Conservation (phyloP, 1,140 invertebrate species). For the Neomicropteryx cornuta region DNA sequence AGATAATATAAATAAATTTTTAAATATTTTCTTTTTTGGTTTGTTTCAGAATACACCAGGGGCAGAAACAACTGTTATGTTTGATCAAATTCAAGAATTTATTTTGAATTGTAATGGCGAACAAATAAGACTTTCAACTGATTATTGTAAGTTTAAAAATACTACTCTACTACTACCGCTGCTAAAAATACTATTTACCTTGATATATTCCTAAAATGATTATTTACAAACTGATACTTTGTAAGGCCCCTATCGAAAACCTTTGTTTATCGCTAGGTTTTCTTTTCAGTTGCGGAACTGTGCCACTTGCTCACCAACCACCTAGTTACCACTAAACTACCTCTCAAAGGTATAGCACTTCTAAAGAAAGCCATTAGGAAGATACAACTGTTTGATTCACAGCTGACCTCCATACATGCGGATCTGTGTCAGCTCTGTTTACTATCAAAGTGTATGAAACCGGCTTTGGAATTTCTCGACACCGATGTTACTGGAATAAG, state of each 20-base stretch:
- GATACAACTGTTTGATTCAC: slow-evolving; percentile 75
- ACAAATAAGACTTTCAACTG: slow-evolving; percentile 74
- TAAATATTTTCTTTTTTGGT: no score
- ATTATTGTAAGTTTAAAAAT: slow-evolving; percentile 72
- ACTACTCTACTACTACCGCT: no score
- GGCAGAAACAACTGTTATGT: slow-evolving; percentile 40
- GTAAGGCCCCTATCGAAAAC: no score
- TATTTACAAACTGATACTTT: no score
- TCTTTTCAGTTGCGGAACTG: slow-evolving; percentile 72
- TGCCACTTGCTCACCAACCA: slow-evolving; percentile 74
- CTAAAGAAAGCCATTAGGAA: slow-evolving; percentile 78
- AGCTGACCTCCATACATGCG: slow-evolving; percentile 87
- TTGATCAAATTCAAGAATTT: slow-evolving; percentile 69
- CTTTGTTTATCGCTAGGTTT: no score
- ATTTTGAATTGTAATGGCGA: slow-evolving; percentile 75
- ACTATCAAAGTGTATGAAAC: slow-evolving; percentile 83
- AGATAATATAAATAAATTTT: no score
- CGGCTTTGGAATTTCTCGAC: slow-evolving; percentile 80
- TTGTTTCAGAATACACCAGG: slow-evolving; percentile 28
- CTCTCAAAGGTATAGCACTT: slow-evolving; percentile 75
- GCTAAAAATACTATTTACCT: no score
- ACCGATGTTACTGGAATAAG: slow-evolving; percentile 87
- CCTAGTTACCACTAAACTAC: slow-evolving; percentile 63
- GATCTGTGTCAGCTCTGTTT: slow-evolving; percentile 90
- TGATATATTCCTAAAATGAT: no score